phyloP scores from a whole-genome alignment of 92 coral and sea anemone species.

The Epizoanthus stellaris region DNA sequence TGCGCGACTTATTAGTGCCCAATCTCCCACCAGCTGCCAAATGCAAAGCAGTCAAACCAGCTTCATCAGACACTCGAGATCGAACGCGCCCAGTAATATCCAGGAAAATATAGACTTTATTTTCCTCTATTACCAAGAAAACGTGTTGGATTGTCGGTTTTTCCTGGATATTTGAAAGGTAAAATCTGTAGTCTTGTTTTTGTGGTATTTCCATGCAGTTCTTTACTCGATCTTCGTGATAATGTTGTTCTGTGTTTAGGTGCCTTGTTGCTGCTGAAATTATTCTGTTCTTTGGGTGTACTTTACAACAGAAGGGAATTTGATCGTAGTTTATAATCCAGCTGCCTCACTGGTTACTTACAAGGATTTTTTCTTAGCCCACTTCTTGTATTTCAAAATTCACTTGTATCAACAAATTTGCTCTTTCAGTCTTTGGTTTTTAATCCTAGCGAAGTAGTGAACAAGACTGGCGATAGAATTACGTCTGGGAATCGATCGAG shows the following conservation, averaged over 20 bases:
- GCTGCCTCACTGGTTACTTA: background rate
- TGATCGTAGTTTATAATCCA: slow-evolving; percentile 11
- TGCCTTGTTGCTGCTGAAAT: slow-evolving; percentile 3
- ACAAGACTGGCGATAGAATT: background rate
- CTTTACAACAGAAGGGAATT: slow-evolving; percentile 27
- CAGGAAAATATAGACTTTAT: slow-evolving; percentile 26
- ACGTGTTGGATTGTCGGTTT: slow-evolving; percentile 7
- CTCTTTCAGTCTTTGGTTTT: background rate
- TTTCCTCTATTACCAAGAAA: background rate
- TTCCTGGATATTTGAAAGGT: slow-evolving; percentile 27
- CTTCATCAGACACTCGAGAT: background rate
- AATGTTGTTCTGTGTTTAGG: slow-evolving; percentile 1
- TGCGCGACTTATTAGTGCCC: slow-evolving; percentile 18
- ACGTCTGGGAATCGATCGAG: slow-evolving; percentile 1
- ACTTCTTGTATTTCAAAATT: slow-evolving; percentile 1
- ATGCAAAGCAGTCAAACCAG: slow-evolving; percentile 43
- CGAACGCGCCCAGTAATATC: slow-evolving; percentile 42
- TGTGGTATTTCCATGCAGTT: background rate
- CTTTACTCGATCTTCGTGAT: background rate
- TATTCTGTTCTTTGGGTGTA: slow-evolving; percentile 33
- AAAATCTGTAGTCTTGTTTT: background rate
- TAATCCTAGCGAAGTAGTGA: background rate
- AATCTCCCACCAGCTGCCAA: slow-evolving; percentile 47
- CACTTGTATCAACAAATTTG: background rate
- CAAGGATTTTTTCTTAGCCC: background rate